Base-by-base conservation (phyloP, 2,113 vertebrate genomes). In the Morphnarchus princeps region DNA sequence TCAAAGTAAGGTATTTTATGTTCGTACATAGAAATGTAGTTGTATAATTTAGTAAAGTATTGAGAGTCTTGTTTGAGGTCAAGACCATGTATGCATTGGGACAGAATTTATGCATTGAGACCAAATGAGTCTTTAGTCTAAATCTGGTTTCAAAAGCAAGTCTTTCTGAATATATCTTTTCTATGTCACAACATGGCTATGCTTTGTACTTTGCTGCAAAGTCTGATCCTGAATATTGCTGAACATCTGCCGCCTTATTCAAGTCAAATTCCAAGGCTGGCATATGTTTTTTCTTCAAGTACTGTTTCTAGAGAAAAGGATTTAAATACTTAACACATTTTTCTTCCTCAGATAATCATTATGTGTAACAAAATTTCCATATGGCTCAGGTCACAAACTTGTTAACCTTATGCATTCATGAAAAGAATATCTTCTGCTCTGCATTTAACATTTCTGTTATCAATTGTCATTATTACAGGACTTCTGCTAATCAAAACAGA, bases 401-500 rank as follows among this genome's bases (percentile, higher is more conserved):
- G 69, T 94, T 96, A 95, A 93, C 89, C 87, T 97, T 57, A 62
- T 25, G 26, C 52, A 81, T 77, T 97, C 58, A 59, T 40, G 70
- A 82, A 72, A 61, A 42, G 61, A 89, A 34, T 65, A 40, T 97
- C 73, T 97, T 76, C 89, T 77, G 79, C 81, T 90, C 57, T 11
- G 17, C 76, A 40, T 95, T 97, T 97, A 94, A 81, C 78, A 59
- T 65, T 93, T 86, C 82, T 95, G 43, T 86, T 94, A 97, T 82
- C 69, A 93, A 87, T 54, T 78, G 55, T 84, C 84, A 66, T 91
- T 94, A 95, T 45, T 94, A 72, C 16, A 87, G 66, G 47, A 54
- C 43, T 95, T 84, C 63, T 87, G 42, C 95, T 95, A 91, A 97
- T 88, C 82, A 82, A 80, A 95, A 86, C 94, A 95, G 93, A 95